A percentile compares a stretch with the other conserved stretches of the same genome.
These are phyloP conservation scores for Drosophila leontia DNA, from an alignment of 1,140 invertebrate species.

Conservation along the genomic window DNA sequence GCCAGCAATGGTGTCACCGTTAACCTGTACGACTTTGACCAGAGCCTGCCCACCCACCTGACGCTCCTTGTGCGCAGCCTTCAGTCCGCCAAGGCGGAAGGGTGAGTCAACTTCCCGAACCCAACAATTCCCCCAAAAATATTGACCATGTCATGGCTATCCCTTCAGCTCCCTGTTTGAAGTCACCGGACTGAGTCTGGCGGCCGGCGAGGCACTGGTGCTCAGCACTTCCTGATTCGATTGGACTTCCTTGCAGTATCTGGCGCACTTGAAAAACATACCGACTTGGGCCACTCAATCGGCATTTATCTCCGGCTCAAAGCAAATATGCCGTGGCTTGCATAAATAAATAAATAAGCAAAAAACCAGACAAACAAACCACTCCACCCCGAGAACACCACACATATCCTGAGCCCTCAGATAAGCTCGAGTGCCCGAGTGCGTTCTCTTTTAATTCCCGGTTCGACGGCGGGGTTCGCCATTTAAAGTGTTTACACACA, in stretches of 20 bases:
- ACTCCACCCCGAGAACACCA: constrained; percentile 29
- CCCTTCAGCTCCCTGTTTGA: constrained; percentile 42
- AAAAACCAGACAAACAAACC: constrained; percentile 71
- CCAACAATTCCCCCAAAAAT: not conserved
- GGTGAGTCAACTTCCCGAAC: constrained; percentile 23
- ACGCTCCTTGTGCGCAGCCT: constrained; percentile 55
- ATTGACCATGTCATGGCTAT: not conserved
- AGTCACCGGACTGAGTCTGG: constrained; percentile 37
- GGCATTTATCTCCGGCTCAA: constrained; percentile 51
- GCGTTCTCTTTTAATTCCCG: constrained; percentile 48
- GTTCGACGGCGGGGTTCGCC: constrained; percentile 16
- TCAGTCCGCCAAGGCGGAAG: constrained; percentile 51
- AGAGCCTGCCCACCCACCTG: constrained; percentile 47
- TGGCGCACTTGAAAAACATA: constrained; percentile 27
- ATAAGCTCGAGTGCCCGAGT: constrained; percentile 53
- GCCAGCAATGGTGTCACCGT: constrained; percentile 40
- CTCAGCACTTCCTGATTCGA: constrained; percentile 38
- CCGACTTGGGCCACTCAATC: constrained; percentile 27
- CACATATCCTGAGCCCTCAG: constrained; percentile 31
- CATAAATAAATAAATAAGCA: constrained; percentile 75
- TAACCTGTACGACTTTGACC: constrained; percentile 55
- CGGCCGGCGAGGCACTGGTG: constrained; percentile 62
- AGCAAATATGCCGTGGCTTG: constrained; percentile 66
- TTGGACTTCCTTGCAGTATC: constrained; percentile 36
- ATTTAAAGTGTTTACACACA: constrained; percentile 81